Base-by-base conservation (phyloP, 1,140 invertebrate species). In the Hycleus cichorii region DNA sequence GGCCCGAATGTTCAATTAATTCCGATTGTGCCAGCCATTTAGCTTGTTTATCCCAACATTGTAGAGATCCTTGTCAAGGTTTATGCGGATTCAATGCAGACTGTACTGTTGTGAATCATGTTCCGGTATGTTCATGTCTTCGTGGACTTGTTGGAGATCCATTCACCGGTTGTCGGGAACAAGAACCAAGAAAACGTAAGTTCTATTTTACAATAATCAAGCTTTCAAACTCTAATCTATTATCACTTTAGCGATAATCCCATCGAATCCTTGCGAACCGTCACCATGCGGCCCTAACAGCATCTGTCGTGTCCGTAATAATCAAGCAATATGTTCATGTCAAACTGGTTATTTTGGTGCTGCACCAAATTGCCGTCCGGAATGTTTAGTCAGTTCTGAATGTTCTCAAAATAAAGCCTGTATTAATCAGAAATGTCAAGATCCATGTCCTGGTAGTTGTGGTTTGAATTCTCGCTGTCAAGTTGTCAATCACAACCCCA, bases 41-140 rank as follows among this genome's bases (percentile, higher is more conserved):
- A 57, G 84, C 89, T 32, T 95, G 92, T 74, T 79, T 91, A n/a
- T 86, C 88, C 65, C 85, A 89, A 70, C 84, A 90, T 68, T 94
- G 91, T 69, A 77, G 87, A 64, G 84, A 93, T 77, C 91, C 91
- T 18, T 94, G 91, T 70, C 80, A 82, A n/a, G 89, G 89, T 10
- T 82, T 89, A 10, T 94, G 91, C 72, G 91, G 91, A 25, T 65
- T 78, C 0, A 88, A 89, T 69, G 88, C 90, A 1, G 78, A 87
- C 61, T 93, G 90, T 67, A 80, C 79, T 61, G 88, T 92, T 0
- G 81, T 88, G 0, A 88, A 90, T 69, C 91, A 93, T 68, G 77
- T 91, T 57, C 88, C 91, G 2, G 80, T 85, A 3, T 93, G 91
- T 70, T 83, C 82, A 43, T 93, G 91, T 63, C 71, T 84, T 3